Conservation (phyloP, 2,888 invertebrate species). For the Tachystola acroxantha region DNA sequence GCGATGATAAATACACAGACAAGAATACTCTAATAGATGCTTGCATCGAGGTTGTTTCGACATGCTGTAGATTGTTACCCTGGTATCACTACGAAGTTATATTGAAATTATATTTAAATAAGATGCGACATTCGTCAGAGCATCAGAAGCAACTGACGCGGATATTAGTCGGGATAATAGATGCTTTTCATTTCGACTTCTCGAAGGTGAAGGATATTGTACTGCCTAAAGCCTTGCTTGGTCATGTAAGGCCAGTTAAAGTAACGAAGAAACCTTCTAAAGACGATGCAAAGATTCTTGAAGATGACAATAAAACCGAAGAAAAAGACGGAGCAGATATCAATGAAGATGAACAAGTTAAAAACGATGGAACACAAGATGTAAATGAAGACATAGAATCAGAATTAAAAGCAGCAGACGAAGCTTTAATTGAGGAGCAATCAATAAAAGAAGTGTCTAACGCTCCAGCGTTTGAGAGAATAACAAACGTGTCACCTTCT, state of each 20-base stretch:
- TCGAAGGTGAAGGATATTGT: slow-evolving; percentile 73
- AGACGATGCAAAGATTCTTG: slow-evolving; percentile 17
- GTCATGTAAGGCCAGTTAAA: slow-evolving; percentile 30
- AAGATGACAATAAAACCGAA: slow-evolving; percentile 21
- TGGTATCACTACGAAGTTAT: slow-evolving; percentile 94
- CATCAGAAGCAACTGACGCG: slow-evolving; percentile 91
- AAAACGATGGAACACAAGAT: slow-evolving; percentile 23
- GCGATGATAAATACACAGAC: slow-evolving; percentile 85
- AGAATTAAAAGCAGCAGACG: slow-evolving; percentile 55
- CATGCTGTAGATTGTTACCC: slow-evolving; percentile 86
- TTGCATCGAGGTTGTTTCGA: slow-evolving; percentile 88
- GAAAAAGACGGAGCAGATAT: slow-evolving; percentile 21
- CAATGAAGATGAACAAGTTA: slow-evolving; percentile 18
- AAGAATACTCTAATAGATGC: slow-evolving; percentile 91
- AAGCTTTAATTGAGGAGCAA: slow-evolving; percentile 43
- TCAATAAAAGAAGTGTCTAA: slow-evolving; percentile 39
- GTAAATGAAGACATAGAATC: slow-evolving; percentile 40
- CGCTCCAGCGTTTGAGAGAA: slow-evolving; percentile 56
- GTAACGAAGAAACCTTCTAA: slow-evolving; percentile 12
- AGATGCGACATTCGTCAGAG: slow-evolving; percentile 83
- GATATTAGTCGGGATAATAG: slow-evolving; percentile 87
- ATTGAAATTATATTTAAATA: slow-evolving; percentile 87
- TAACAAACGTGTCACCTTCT: slow-evolving; percentile 80
- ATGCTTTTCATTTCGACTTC: slow-evolving; percentile 95
- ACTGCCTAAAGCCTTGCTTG: slow-evolving; percentile 49